A percentile compares a stretch with the other conserved stretches of the same genome.
These are phyloP conservation scores for Morinoia aosen DNA, from an alignment of 2,888 invertebrate species.

Conservation along the genomic window DNA sequence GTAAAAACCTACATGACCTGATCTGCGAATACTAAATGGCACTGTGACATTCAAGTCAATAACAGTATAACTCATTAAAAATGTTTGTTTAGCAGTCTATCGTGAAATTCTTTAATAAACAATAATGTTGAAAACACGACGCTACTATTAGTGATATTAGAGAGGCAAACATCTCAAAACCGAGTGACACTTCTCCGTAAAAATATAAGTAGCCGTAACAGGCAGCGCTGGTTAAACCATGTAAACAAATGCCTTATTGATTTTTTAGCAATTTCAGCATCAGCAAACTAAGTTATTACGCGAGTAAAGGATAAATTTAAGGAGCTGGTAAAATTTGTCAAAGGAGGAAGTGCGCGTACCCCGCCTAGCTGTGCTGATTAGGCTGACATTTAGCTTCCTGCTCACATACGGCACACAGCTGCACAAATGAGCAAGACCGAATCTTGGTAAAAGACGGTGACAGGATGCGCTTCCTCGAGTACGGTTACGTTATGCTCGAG, in stretches of 20 bases:
- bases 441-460: background rate
- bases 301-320: background rate
- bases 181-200: background rate
- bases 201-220: background rate
- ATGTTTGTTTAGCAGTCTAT: background rate
- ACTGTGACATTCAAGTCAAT: background rate
- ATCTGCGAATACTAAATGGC: background rate
- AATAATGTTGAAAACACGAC: background rate
- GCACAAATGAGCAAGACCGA: background rate
- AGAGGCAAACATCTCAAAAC: background rate
- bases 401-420: background rate
- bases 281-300: background rate
- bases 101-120: background rate
- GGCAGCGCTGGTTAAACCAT: background rate
- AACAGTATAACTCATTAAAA: background rate
- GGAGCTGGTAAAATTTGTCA: background rate
- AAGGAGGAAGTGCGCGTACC: background rate
- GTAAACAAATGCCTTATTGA: background rate
- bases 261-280: background rate
- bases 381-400: background rate
- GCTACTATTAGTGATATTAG: background rate
- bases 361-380: background rate
- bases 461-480: conserved; percentile 7
- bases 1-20: too few species aligned
- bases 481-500: background rate